Percentiles rank a stretch among this genome's conserved stretches.
phyloP scores from a whole-genome alignment of 2,797 vertebrate species.

The Oophaga sylvatica region DNA sequence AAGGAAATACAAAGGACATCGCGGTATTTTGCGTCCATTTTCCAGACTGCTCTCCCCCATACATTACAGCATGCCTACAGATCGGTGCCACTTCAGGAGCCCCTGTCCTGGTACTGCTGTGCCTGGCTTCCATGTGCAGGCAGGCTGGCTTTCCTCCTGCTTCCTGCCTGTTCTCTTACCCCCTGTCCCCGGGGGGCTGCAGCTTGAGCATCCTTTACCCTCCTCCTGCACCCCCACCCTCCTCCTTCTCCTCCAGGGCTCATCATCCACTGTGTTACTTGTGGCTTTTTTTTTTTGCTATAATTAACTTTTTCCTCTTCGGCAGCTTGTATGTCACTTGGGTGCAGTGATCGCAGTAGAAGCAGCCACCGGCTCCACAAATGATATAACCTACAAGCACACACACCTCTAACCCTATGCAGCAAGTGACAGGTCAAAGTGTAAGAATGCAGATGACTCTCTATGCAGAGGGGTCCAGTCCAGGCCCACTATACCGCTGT shows the following conservation, averaged over 20 bases:
- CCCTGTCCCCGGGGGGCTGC: slow-evolving; percentile 26
- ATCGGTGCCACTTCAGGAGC: neutral
- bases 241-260: neutral
- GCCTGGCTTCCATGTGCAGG: neutral
- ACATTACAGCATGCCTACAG: neutral
- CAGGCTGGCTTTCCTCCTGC: neutral
- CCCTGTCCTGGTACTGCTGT: neutral
- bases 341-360: slow-evolving; percentile 45
- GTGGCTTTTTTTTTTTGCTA: slow-evolving; percentile 31
- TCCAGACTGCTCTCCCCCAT: neutral
- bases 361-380: slow-evolving; percentile 23
- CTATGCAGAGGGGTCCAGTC: slow-evolving; percentile 73
- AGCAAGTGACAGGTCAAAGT: slow-evolving; percentile 57
- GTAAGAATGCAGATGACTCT: slow-evolving; percentile 73
- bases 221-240: slow-evolving; percentile 5
- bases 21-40: neutral
- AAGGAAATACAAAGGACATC: neutral
- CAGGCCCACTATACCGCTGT: neutral
- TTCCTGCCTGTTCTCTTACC: slow-evolving; percentile 39
- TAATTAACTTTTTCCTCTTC: slow-evolving; percentile 61
- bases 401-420: neutral
- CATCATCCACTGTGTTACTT: slow-evolving; percentile 16
- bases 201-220: slow-evolving; percentile 16
- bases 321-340: neutral
- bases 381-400: neutral